These are phyloP conservation scores for Ovis canadensis DNA, from an alignment of 2,113 vertebrate genomes.

Conservation along the genomic window DNA sequence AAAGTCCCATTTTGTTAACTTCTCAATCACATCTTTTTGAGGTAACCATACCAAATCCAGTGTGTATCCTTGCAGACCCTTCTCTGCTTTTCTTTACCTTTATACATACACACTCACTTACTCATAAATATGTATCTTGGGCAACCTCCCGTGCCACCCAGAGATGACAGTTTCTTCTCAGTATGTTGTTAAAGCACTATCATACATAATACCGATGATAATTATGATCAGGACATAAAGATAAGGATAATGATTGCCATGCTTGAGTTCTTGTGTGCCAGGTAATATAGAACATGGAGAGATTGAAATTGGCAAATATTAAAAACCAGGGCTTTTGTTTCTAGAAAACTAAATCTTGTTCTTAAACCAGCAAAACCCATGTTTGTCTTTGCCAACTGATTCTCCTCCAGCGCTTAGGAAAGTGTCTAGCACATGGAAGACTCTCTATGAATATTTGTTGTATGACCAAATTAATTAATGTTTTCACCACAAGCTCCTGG, in stretches of 20 bases:
- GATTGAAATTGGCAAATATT: neutral
- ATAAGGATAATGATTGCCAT: neutral
- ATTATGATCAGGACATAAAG: neutral
- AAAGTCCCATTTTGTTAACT: neutral
- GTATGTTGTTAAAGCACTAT: neutral
- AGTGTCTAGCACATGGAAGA: neutral
- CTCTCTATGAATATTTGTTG: neutral
- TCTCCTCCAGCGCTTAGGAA: neutral
- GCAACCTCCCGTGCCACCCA: fast-evolving
- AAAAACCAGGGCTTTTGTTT: neutral
- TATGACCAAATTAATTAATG: neutral
- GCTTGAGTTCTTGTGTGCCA: neutral
- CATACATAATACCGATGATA: neutral
- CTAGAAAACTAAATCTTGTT: neutral
- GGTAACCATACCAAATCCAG: neutral
- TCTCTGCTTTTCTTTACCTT: neutral
- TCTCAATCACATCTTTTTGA: neutral
- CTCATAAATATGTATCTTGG: neutral
- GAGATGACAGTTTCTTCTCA: neutral
- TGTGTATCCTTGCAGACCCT: neutral
- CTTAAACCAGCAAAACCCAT: neutral
- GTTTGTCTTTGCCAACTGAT: neutral
- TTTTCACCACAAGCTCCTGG: neutral
- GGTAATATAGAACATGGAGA: neutral
- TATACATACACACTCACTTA: neutral